Percentiles rank a stretch among this genome's conserved stretches.
phyloP scores from a whole-genome alignment of 2,113 vertebrate genomes.

The Oostethus manadensis region DNA sequence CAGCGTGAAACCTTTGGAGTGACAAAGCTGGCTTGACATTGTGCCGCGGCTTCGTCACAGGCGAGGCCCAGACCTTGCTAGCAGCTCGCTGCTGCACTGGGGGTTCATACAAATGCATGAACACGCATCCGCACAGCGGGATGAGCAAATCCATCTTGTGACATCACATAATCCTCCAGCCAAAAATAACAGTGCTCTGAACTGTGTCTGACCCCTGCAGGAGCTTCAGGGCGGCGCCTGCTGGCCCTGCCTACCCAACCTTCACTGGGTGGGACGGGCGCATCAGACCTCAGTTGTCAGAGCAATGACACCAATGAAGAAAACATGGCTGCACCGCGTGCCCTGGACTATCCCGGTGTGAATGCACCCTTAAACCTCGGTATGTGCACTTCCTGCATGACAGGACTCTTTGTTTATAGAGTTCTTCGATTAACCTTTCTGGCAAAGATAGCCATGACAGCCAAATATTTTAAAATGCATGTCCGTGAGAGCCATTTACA shows the following conservation, averaged over 20 bases:
- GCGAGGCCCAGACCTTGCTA: conserved; percentile 30
- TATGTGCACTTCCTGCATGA: too few species aligned
- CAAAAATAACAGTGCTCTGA: conserved; percentile 64
- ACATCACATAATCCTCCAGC: conserved; percentile 59
- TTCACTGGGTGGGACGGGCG: conserved; percentile 35
- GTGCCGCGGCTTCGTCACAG: conserved; percentile 32
- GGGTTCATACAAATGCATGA: conserved; percentile 33
- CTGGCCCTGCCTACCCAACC: conserved; percentile 40
- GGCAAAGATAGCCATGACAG: too few species aligned
- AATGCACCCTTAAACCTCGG: too few species aligned
- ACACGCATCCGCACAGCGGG: conserved; percentile 21
- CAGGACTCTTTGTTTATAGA: too few species aligned
- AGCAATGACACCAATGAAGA: conserved; percentile 14
- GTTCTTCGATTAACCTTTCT: too few species aligned
- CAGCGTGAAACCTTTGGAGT: neutral
- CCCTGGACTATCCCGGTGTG: too few species aligned
- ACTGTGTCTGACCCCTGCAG: conserved; percentile 47
- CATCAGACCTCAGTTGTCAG: conserved; percentile 18
- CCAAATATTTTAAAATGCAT: too few species aligned
- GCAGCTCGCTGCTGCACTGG: conserved; percentile 38
- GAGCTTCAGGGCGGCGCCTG: conserved; percentile 39
- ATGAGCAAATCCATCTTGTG: conserved; percentile 60
- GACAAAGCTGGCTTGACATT: conserved; percentile 10
- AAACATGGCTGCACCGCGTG: too few species aligned
- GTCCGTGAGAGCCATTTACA: too few species aligned